Base-by-base conservation (phyloP, 2,888 invertebrate genomes). In the Invenusta paracnida region DNA sequence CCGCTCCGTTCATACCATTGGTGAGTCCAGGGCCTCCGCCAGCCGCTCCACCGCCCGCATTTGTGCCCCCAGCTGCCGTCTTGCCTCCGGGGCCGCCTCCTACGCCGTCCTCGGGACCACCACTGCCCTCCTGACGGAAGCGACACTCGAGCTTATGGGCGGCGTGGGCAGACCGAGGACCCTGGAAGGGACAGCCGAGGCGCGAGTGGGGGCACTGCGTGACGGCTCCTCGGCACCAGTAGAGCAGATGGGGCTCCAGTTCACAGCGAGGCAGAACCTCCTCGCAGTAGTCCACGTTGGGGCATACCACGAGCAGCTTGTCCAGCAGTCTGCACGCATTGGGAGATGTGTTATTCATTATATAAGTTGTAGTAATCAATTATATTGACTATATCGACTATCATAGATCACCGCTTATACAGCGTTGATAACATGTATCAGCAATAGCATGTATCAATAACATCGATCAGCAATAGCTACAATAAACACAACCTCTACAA, bases 251-350 rank as follows among this genome's bases (percentile, higher is more conserved):
- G 30, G 91, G 91, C 87, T 92, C 91, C 2, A 92, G 88, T 86
- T 92, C 91, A 82, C 91, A 91, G 17, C 92, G 89, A 11, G 91
- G 91, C 84, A 92, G 87, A 11, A 91, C 91, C 87, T 91, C 91
- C 85, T 91, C 90, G 89, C 92, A 92, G 87, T 90, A 90, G 86
- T 91, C 91, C 5, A 90, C 30, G 89, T 92, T 92, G 0, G 92
- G 92, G 88, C 92, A 92, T 82, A 91, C 91, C n/a, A 92, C 92
- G 86, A 91, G 88, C 81, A 92, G 87, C 88, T 92, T 92, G 89
- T 92, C 92, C 87, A 92, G 88, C 85, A 92, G 88, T 88, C 92
- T 92, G 89, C n/a, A 89, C 89, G 79, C 2, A 73, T 5, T 2
- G 27, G 27, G 73, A 73, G 23, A 73, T 23, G 17, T 48, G n/a